Evolutionary conservation across 2,888 invertebrate species (phyloP), one percentile per base, ranked within the genome.

Genomic region (Loripinus fragilis): DNA sequence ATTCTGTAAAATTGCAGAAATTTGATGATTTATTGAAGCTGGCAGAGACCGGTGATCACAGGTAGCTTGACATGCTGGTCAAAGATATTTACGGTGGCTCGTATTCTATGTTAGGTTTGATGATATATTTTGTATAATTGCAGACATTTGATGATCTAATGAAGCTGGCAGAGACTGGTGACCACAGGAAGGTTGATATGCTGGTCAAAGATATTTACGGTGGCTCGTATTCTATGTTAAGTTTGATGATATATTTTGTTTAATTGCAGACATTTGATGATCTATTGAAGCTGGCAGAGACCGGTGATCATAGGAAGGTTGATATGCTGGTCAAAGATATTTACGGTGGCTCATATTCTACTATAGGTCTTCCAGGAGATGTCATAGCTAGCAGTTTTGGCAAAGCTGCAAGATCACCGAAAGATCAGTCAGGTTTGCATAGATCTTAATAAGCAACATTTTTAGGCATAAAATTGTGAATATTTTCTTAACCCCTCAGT

Each of bases 241-340:
- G 95, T 0, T 93, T 96, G n/a, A n/a, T n/a, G n/a, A n/a, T n/a
- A n/a, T n/a, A n/a, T n/a, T n/a, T n/a, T n/a, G n/a, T n/a, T 48
- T 8, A 23, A 52, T 76, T 81, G 0, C 87, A 95, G 95, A 95
- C 95, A 79, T 96, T 96, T 93, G 96, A 96, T 91, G 96, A 96
- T 87, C 93, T 96, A 74, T 91, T 96, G 79, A 94, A 94, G 80
- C 93, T 96, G 85, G 96, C 96, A 0, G 95, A 95, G 90, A 93
- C 94, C 75, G 96, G 96, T 7, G 95, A 96, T 92, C 96, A 96
- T 87, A 94, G 95, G 71, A 95, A 95, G 86, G 95, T 95, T 7
- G 96, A 96, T 91, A 95, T 96, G 95, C 93, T 96, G 76, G 95
- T 96, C 0, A 95, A 95, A 89, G 96, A 96, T 90, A 96, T 96